phyloP scores from a whole-genome alignment of 2,797 vertebrate species.

The Falco concolor region DNA sequence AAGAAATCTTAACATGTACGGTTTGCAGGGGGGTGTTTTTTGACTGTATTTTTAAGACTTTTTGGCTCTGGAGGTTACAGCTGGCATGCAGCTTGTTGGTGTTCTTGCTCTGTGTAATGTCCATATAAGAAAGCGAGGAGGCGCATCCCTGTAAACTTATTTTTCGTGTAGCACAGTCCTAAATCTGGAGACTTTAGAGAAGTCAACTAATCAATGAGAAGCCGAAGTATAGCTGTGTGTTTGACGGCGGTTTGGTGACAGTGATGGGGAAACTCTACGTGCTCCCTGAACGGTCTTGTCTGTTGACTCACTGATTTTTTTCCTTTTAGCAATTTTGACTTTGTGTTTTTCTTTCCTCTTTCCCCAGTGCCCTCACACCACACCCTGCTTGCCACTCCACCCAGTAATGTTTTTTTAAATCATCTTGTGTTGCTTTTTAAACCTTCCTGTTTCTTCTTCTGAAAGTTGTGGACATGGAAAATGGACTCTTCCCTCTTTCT shows the following conservation, averaged over 20 bases:
- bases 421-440: neutral
- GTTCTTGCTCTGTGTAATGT: neutral
- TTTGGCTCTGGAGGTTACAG: neutral
- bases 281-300: neutral
- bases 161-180: neutral
- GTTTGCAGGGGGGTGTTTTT: neutral
- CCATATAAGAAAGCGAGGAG: neutral
- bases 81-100: neutral
- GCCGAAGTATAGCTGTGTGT: neutral
- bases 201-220: neutral
- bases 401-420: neutral
- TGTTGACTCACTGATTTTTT: neutral
- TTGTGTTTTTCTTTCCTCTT: slow-evolving; percentile 13
- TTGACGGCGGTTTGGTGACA: neutral
- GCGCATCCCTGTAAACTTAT: neutral
- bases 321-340: neutral
- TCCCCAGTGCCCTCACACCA: neutral
- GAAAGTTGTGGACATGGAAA: neutral
- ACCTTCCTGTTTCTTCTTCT: neutral
- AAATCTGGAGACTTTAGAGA: neutral
- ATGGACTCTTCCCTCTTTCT: neutral
- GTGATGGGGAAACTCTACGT: neutral
- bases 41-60: neutral
- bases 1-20: neutral
- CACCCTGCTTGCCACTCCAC: neutral